Evolutionary conservation across 2,797 vertebrate genomes (phyloP), one percentile per base, ranked within the genome.

Genomic region (Anguilla anguilla): DNA sequence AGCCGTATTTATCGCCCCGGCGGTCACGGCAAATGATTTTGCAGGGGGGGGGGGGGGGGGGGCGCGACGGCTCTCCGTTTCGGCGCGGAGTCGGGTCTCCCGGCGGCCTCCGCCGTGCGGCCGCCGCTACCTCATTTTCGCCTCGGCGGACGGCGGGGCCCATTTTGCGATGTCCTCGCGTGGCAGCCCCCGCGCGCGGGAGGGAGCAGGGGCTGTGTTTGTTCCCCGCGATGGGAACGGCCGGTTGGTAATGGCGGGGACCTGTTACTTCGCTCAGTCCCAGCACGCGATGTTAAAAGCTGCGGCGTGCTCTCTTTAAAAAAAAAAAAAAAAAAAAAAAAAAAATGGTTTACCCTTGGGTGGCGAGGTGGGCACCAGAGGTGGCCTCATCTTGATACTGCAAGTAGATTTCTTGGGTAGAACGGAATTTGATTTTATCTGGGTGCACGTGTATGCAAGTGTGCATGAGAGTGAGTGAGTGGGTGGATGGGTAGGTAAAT

Each of bases 1-100:
- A 35, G 79, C 9, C 67, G 43, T 92, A 87, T 87, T 93, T 88
- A 87, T 93, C 82, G 93, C 89, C 9, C 92, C 87, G 92, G 55
- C 81, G 74, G 85, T 92, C 92, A 93, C 83, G 9, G 57, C 55
- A 87, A 87, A 84, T 79, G 90, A 91, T 86, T 89, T 86, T 88
- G n/a, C n/a, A n/a, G n/a, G n/a, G n/a, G n/a, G n/a, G n/a, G n/a
- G n/a, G 17, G 11, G 57, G 69, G 69, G 72, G 35, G 43, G 46
- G 79, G 79, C 13, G 43, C 19, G 79, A 51, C 6, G 22, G 7
- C 28, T 25, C 15, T 51, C 28, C 46, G 3, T 82, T 74, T 82
- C 79, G 10, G 46, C 79, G 2, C 5, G 19, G 19, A n/a, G 6
- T 11, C 2, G 82, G 86, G 87, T 35, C 91, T 57, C 86, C 85